A percentile compares a stretch with the other conserved stretches of the same genome.
Conservation (phyloP, 2,888 invertebrate genomes). For the Orchestes rusci region DNA sequence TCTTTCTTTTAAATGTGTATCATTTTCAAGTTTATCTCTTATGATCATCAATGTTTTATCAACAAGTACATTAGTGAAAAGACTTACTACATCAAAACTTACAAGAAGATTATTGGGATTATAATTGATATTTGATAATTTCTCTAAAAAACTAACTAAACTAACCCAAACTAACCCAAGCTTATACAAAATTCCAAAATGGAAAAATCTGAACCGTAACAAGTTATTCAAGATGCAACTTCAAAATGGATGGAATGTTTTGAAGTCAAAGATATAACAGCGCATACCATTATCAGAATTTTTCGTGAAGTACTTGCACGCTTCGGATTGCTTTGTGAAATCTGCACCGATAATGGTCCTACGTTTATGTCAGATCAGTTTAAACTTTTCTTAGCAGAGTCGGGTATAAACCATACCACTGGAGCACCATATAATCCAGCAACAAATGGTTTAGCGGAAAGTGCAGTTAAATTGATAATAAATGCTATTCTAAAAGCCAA, state of each 20-base stretch:
- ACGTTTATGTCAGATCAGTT: not conserved
- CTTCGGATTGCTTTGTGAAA: slow-evolving; percentile 9
- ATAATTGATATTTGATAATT: too few relatives aligned
- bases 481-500: not conserved
- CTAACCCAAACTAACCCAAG: too few relatives aligned
- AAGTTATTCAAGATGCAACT: slow-evolving; percentile 7
- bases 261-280: not conserved
- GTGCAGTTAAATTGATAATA: not conserved
- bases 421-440: not conserved
- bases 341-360: slow-evolving; percentile 5
- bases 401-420: not conserved
- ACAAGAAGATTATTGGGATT: too few relatives aligned
- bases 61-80: too few relatives aligned
- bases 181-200: too few relatives aligned
- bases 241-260: slow-evolving; percentile 16
- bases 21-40: too few relatives aligned
- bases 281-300: slow-evolving; percentile 6
- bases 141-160: too few relatives aligned
- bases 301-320: slow-evolving; percentile 13
- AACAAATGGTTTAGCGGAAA: not conserved
- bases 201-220: too few relatives aligned
- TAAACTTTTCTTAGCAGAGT: not conserved
- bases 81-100: too few relatives aligned
- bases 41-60: too few relatives aligned
- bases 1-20: too few relatives aligned